Percentiles rank a stretch among this genome's conserved stretches.
Evolutionary conservation across 2,888 invertebrate genomes (phyloP).

Genomic region (Leptogaster cylindrica): DNA sequence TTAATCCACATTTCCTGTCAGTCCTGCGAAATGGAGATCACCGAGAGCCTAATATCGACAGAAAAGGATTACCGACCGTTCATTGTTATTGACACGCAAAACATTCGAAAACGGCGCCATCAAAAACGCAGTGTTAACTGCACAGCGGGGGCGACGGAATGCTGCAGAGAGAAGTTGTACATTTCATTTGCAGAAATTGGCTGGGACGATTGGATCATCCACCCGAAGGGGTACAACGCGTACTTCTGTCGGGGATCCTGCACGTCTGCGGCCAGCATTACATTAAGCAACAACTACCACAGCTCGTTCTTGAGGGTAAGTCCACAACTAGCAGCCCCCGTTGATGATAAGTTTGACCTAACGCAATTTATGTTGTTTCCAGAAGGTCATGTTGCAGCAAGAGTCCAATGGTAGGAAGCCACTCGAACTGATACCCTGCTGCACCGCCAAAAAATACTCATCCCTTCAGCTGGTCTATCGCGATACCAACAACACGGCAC

Average conservation of each 20-base stretch:
- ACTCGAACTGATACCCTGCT: conserved; percentile 80
- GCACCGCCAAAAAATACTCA: conserved; percentile 83
- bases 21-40: conserved; percentile 72
- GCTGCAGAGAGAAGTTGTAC: conserved; percentile 82
- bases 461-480: conserved; percentile 80
- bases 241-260: conserved; percentile 88
- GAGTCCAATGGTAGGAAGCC: conserved; percentile 64
- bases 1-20: conserved; percentile 79
- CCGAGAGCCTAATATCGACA: conserved; percentile 69
- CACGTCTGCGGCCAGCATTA: conserved; percentile 73
- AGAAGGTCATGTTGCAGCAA: conserved; percentile 72
- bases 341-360: too few relatives aligned
- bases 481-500: conserved; percentile 79
- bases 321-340: too few relatives aligned
- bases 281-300: conserved; percentile 70
- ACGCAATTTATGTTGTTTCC: conserved; percentile 50
- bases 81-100: conserved; percentile 78
- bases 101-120: conserved; percentile 67
- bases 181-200: conserved; percentile 85
- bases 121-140: conserved; percentile 73
- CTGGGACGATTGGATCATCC: conserved; percentile 88
- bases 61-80: conserved; percentile 76
- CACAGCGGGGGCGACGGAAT: conserved; percentile 73
- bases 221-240: conserved; percentile 82
- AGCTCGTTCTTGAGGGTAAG: conserved; percentile 78